Evolutionary conservation across 2,113 vertebrate genomes (phyloP), one percentile per base, ranked within the genome.

Genomic region (Elaphurus davidianus): DNA sequence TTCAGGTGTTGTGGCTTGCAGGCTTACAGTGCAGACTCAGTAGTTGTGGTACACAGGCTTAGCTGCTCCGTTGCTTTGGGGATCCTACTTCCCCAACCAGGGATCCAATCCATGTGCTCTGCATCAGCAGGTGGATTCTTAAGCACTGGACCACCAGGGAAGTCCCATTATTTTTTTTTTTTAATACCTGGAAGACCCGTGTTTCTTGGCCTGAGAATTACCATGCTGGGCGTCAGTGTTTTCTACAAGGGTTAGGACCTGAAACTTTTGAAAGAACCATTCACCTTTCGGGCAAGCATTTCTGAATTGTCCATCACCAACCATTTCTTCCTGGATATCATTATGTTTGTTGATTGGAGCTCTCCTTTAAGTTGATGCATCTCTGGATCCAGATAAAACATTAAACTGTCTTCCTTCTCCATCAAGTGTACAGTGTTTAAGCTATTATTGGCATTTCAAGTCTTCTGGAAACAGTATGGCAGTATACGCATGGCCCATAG

Each of bases 201-300:
- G 87, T 98, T 98, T 98, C 98, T 97, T 98, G 97, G 98, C 97
- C 96, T 50, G 50, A 98, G 97, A 98, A 92, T 98, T 90, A 96
- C 74, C 64, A 71, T 97, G 59, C 91, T 97, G 97, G 93, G 78
- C 12, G 0, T 96, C 95, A 97, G 94, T 1, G 0, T 98, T 98
- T 98, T 98, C 95, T 98, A 97, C 92, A 96, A 97, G 93, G 6
- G 1, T 97, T 81, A 19, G 47, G 47, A 52, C 28, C 28, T 33
- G 28, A 81, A 52, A 81, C 78, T 52, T 79, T 50, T 81, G 45
- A 52, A 81, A 52, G 47, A 21, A 81, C 36, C 67, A 74, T 23
- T 36, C 21, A 74, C 28, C 28, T 50, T 52, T 52, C 6, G 5
- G 10, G 28, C 16, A 52, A 81, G 10, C 28, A 52, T 52, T 81